phyloP scores from a whole-genome alignment of 1,140 invertebrate genomes.

The Megalopta genalis region DNA sequence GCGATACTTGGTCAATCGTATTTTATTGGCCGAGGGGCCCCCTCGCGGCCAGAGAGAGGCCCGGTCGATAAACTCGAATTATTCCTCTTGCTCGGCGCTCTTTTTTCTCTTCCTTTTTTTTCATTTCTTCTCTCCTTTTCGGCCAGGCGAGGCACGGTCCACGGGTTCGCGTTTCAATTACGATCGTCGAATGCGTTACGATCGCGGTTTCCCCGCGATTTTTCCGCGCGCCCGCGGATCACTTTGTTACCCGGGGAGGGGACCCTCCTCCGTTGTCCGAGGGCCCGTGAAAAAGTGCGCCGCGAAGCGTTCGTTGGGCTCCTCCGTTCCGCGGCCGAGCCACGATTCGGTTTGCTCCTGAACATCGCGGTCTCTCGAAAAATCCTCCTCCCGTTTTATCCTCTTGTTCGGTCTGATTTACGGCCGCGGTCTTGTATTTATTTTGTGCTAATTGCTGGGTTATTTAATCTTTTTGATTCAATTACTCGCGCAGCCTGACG shows the following conservation, averaged over 20 bases:
- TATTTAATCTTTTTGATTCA: no score
- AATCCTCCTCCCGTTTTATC: no score
- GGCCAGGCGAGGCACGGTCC: neutral
- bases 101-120: neutral
- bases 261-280: neutral
- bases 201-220: neutral
- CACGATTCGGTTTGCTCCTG: no score
- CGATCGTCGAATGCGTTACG: slow-evolving; percentile 1
- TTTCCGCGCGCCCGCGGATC: neutral
- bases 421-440: no score
- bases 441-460: no score
- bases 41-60: neutral
- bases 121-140: neutral
- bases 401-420: no score
- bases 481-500: no score
- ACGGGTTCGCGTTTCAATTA: slow-evolving; percentile 29
- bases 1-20: slow-evolving; percentile 46
- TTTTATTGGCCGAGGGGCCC: slow-evolving; percentile 45
- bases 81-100: slow-evolving; percentile 1
- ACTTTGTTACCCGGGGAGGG: neutral
- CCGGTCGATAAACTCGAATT: slow-evolving; percentile 53
- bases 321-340: no score
- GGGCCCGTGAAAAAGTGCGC: no score
- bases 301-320: neutral
- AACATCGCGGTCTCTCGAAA: no score